Evolutionary conservation across 2,888 invertebrate genomes (phyloP).

Genomic region (Diplolepis rosae): DNA sequence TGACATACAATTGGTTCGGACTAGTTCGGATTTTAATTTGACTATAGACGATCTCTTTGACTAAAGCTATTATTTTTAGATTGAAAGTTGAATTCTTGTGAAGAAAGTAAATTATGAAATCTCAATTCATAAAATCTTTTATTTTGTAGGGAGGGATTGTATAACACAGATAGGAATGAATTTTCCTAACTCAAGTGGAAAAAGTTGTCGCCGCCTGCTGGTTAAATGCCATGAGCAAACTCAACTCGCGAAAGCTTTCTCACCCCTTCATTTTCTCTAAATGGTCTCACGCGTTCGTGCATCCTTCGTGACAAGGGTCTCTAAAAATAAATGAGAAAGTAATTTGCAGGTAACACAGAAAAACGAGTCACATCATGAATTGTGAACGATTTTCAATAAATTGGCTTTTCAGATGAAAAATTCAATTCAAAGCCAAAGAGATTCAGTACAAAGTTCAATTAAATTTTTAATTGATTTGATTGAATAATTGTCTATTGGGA

Average conservation of each 20-base stretch:
- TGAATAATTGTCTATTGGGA: too few species aligned
- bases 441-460: not conserved
- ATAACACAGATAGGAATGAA: not conserved
- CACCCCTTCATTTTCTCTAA: not conserved
- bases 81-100: too few species aligned
- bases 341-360: not conserved
- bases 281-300: not conserved
- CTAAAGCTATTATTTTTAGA: too few species aligned
- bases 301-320: slow-evolving; percentile 3
- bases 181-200: not conserved
- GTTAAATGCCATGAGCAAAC: slow-evolving; percentile 6
- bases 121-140: not conserved
- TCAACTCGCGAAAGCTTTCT: not conserved
- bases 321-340: slow-evolving; percentile 4
- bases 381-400: not conserved
- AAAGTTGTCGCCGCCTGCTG: not conserved
- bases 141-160: too few species aligned
- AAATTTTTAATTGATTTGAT: too few species aligned
- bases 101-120: not conserved
- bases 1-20: too few species aligned
- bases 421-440: not conserved
- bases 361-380: not conserved
- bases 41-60: too few species aligned
- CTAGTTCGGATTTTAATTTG: too few species aligned
- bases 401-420: not conserved